Evolutionary conservation across 2,797 vertebrate genomes (phyloP), one percentile per base, ranked within the genome.

Genomic region (Leptoclinus maculatus): DNA sequence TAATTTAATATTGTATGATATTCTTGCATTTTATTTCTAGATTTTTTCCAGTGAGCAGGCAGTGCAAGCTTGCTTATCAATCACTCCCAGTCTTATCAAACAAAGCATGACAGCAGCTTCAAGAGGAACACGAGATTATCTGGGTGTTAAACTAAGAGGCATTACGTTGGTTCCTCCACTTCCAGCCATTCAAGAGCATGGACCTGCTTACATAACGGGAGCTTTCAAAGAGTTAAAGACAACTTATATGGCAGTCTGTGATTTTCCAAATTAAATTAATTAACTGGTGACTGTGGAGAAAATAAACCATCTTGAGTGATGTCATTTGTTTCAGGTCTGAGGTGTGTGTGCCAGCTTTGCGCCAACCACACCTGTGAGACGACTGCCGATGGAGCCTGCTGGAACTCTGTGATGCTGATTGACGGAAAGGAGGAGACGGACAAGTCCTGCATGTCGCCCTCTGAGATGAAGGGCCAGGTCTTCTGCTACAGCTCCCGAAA

Each of bases 401-500:
- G 97, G 97, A 97, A 97, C 76, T 99, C 98, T 0, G 98, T 99
- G 82, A 99, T 97, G 96, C 80, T 99, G 86, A 95, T 95, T 21
- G 95, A 98, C 0, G 98, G 97, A 45, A 96, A 95, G 58, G 96
- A 99, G 88, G 95, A 98, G 92, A 93, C 96, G 17, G 90, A 94
- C 76, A 98, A 97, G 89, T 97, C 97, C 66, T 99, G 98, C 53
- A 94, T 99, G 34, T 97, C 97, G 29, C 95, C 97, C 8, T 94
- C 94, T 0, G 95, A 99, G 87, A 93, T 98, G 86, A 97, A 96
- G 39, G 97, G 96, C 0, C 97, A 97, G 89, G 93, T 99, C 80
- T 98, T 97, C 95, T 99, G 98, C 91, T 96, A 97, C 86, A 96
- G 97, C 88, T 98, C 97, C 83, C 96, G 95, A 85, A 97, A 97